Conservation (phyloP, 92 coral and sea anemone genomes). For the Siderastrea radians region DNA sequence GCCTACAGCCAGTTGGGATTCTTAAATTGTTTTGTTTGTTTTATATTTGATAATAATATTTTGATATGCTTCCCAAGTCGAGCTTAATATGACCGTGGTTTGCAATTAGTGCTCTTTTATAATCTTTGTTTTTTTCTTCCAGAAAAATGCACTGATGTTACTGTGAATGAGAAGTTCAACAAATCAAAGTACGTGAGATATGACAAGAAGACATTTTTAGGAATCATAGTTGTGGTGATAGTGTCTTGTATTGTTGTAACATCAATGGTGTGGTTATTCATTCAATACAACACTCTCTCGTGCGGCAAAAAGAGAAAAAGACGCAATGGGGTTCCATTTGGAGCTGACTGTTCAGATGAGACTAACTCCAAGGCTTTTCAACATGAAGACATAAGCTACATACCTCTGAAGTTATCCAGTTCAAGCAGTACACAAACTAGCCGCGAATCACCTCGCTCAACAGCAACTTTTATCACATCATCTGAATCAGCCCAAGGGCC, state of each 20-base stretch:
- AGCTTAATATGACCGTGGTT: too few relatives aligned
- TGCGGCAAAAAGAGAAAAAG: slow-evolving; percentile 69
- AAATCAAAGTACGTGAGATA: slow-evolving; percentile 58
- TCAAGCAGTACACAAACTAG: slow-evolving; percentile 91
- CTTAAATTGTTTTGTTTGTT: too few relatives aligned
- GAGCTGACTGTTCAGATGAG: slow-evolving; percentile 47
- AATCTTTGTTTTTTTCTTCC: background rate
- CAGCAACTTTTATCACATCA: slow-evolving; percentile 87
- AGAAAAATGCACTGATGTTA: slow-evolving; percentile 12
- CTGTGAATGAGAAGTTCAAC: background rate
- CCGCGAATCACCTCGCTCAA: slow-evolving; percentile 89
- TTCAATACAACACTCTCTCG: slow-evolving; percentile 54
- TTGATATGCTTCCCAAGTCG: too few relatives aligned
- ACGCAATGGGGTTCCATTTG: slow-evolving; percentile 25
- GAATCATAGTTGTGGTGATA: slow-evolving; percentile 84
- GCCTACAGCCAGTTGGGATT: too few relatives aligned
- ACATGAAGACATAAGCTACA: slow-evolving; percentile 75
- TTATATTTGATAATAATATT: too few relatives aligned
- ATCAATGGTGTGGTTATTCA: slow-evolving; percentile 86
- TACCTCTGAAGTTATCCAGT: slow-evolving; percentile 82
- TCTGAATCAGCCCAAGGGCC: slow-evolving; percentile 83
- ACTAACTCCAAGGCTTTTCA: slow-evolving; percentile 46
- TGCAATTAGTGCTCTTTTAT: background rate
- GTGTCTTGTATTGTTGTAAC: slow-evolving; percentile 88
- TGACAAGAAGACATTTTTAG: slow-evolving; percentile 90